phyloP scores from a whole-genome alignment of 2,888 invertebrate species.

The Pyrrhia umbra region DNA sequence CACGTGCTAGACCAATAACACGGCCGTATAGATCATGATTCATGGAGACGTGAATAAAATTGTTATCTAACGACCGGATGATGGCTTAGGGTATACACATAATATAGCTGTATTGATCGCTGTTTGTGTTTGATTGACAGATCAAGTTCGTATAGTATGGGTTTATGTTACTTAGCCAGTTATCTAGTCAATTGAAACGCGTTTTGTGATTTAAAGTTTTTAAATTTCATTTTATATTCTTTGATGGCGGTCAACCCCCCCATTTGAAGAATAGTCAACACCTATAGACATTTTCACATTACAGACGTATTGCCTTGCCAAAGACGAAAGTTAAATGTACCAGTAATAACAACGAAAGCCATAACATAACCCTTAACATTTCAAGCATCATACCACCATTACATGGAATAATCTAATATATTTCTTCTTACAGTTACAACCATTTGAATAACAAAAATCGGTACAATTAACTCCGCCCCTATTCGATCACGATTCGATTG shows the following conservation, averaged over 20 bases:
- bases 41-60: conserved; percentile 60
- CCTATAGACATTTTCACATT: background rate
- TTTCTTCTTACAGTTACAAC: background rate
- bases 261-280: background rate
- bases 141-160: background rate
- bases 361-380: background rate
- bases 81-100: conserved; percentile 25
- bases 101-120: conserved; percentile 23
- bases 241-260: background rate
- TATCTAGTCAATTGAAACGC: background rate
- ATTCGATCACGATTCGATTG: conserved; percentile 20
- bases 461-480: conserved; percentile 15
- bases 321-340: background rate
- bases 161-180: background rate
- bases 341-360: no score
- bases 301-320: background rate
- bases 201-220: background rate
- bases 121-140: conserved; percentile 31
- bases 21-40: conserved; percentile 61
- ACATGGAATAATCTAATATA: background rate
- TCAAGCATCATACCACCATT: background rate
- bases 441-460: conserved; percentile 5
- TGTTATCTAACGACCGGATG: conserved; percentile 51
- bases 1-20: conserved; percentile 60
- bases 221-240: background rate